These are phyloP conservation scores for Glaucomys volans DNA, from an alignment of 2,113 vertebrate species.

Conservation along the genomic window DNA sequence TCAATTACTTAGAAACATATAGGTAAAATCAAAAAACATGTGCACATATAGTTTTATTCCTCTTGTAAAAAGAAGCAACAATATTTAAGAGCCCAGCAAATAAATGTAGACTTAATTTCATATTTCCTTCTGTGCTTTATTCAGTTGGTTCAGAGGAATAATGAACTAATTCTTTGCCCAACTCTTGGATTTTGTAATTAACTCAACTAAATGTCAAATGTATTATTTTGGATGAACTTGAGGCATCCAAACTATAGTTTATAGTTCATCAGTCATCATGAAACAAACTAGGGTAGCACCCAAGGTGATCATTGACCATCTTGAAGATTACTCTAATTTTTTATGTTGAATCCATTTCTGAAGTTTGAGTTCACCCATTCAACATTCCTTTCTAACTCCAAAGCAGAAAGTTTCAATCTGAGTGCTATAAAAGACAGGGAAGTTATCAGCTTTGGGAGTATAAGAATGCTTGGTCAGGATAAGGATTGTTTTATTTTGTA, in stretches of 20 bases:
- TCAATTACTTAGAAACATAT: constrained; percentile 3
- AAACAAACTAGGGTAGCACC: neutral
- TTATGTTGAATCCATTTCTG: neutral
- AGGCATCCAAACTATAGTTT: neutral
- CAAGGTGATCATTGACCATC: neutral
- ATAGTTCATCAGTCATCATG: neutral
- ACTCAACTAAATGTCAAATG: neutral
- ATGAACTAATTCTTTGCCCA: neutral
- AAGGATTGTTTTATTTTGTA: neutral
- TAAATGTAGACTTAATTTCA: constrained; percentile 32
- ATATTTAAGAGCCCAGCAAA: neutral
- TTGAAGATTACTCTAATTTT: neutral
- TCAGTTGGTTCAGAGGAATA: neutral
- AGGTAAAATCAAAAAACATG: neutral
- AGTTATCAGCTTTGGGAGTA: neutral
- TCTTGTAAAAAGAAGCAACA: constrained; percentile 23
- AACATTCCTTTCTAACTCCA: constrained; percentile 24
- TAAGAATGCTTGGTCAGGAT: neutral
- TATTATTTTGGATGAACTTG: neutral
- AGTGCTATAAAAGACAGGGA: neutral
- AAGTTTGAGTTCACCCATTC: neutral
- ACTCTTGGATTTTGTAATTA: constrained; percentile 24
- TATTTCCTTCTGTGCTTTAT: neutral
- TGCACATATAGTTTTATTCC: neutral
- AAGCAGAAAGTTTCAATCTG: neutral